phyloP scores from a whole-genome alignment of 2,888 invertebrate species.

The Arctia plantaginis region DNA sequence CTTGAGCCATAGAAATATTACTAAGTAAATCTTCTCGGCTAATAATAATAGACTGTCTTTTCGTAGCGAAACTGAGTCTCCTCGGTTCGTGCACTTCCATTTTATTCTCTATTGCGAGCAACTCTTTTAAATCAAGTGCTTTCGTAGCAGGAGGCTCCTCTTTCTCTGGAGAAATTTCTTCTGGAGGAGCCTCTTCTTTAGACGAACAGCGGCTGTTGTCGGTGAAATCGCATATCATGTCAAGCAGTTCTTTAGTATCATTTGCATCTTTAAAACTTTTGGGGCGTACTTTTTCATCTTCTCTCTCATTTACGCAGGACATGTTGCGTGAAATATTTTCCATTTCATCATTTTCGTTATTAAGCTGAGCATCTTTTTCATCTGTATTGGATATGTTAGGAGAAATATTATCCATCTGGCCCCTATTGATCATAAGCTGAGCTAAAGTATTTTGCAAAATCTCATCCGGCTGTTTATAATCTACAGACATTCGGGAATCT shows the following conservation, averaged over 20 bases:
- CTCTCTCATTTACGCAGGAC: background rate
- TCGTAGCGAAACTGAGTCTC: constrained; percentile 58
- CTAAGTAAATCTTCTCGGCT: constrained; percentile 69
- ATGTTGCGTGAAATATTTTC: background rate
- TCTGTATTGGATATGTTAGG: background rate
- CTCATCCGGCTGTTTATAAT: constrained; percentile 1
- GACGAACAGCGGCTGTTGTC: constrained; percentile 53
- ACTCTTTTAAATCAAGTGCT: background rate
- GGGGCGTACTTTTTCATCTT: background rate
- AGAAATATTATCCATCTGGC: background rate
- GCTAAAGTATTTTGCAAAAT: background rate
- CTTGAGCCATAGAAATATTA: constrained; percentile 74
- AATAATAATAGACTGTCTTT: constrained; percentile 62
- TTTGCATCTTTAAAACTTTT: constrained; percentile 63
- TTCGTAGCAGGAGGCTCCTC: background rate
- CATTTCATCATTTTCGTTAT: background rate
- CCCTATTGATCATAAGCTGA: constrained; percentile 7
- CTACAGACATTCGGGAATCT: background rate
- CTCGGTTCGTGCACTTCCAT: constrained; percentile 41
- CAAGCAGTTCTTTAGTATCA: constrained; percentile 71
- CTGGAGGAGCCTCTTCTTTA: constrained; percentile 5
- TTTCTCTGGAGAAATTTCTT: background rate
- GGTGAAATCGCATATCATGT: constrained; percentile 71
- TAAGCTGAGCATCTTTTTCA: background rate
- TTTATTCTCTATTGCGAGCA: constrained; percentile 42